A percentile compares a stretch with the other conserved stretches of the same genome.
Conservation (phyloP, 2,888 invertebrate genomes). For the Scaptomyza caliginosa region DNA sequence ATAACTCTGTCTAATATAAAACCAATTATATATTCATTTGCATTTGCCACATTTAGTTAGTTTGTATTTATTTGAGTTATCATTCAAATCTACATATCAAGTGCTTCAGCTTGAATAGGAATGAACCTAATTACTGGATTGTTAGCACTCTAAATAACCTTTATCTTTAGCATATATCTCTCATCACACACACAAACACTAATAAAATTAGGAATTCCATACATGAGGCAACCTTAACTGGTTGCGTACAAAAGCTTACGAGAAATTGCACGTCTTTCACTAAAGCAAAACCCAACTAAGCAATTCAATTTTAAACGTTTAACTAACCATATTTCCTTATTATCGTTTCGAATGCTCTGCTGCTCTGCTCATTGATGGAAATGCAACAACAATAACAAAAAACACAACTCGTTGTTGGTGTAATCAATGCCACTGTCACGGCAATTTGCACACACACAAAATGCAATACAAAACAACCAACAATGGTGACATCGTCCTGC, state of each 20-base stretch:
- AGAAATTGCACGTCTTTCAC: constrained; percentile 8
- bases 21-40: not conserved
- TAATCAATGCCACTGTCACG: constrained; percentile 79
- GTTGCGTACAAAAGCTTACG: not conserved
- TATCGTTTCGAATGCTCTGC: constrained; percentile 49
- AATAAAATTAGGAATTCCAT: constrained; percentile 1
- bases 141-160: not conserved
- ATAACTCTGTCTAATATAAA: not conserved
- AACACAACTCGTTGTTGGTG: constrained; percentile 47
- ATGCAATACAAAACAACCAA: constrained; percentile 68
- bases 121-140: constrained; percentile 1
- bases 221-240: constrained; percentile 2
- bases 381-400: constrained; percentile 22
- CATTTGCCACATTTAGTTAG: not conserved
- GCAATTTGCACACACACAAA: constrained; percentile 79
- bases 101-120: not conserved
- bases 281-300: constrained; percentile 41
- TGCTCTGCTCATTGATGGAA: constrained; percentile 39
- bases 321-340: constrained; percentile 78
- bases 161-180: not conserved
- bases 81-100: not conserved
- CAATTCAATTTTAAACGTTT: constrained; percentile 70
- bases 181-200: not conserved
- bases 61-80: not conserved
- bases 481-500: constrained; percentile 17